Conservation (phyloP, 2,797 vertebrate genomes). For the Pseudochirops corinnae region DNA sequence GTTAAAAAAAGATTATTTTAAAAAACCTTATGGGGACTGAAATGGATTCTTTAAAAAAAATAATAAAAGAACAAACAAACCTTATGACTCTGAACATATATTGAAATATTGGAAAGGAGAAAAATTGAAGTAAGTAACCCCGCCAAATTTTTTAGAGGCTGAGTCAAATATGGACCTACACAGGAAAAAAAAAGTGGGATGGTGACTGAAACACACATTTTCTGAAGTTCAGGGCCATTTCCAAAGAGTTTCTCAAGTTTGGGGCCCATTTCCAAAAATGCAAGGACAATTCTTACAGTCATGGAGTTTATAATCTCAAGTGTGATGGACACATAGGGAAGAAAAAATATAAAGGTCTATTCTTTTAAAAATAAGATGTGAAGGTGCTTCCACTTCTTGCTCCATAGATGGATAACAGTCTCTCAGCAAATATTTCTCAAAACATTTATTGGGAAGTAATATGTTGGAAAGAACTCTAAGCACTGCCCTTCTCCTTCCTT, state of each 20-base stretch:
- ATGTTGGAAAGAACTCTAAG: background rate
- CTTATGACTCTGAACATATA: background rate
- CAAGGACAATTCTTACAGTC: background rate
- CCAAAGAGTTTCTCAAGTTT: background rate
- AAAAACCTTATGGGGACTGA: background rate
- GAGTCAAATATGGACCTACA: background rate
- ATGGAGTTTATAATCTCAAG: background rate
- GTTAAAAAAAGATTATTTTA: background rate
- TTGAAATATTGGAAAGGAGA: background rate
- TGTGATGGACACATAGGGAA: background rate
- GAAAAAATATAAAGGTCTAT: background rate
- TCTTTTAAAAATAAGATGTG: background rate
- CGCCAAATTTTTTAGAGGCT: background rate
- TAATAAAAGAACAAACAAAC: background rate
- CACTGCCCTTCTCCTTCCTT: background rate
- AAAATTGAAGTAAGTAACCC: background rate
- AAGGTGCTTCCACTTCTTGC: background rate
- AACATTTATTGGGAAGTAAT: conserved; percentile 26
- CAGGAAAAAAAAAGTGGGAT: background rate
- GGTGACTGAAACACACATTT: background rate
- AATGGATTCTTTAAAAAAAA: background rate
- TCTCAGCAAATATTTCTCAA: conserved; percentile 4
- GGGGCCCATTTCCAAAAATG: background rate
- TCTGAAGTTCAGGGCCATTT: background rate
- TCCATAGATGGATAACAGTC: background rate